These are phyloP conservation scores for Bombus terrestris DNA, from an alignment of 1,140 invertebrate species.

Conservation along the genomic window DNA sequence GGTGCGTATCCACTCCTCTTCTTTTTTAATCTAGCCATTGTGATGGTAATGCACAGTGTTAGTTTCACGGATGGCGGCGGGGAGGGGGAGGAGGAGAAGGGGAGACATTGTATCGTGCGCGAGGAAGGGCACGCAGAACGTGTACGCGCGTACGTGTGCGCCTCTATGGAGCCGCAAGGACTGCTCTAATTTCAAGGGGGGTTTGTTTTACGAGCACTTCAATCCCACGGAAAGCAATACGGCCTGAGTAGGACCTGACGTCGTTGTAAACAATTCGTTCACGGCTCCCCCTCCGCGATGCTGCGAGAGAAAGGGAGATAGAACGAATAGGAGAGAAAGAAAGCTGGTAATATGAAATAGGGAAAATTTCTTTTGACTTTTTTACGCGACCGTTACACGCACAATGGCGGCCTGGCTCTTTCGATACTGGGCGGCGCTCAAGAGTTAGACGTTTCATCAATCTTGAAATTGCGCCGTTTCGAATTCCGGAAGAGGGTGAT, in stretches of 20 bases:
- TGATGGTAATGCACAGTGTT: constrained; percentile 80
- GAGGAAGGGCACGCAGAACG: constrained; percentile 62
- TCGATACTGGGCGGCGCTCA: background rate
- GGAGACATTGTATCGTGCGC: constrained; percentile 74
- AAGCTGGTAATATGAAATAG: constrained; percentile 44
- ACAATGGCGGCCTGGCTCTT: constrained; percentile 5
- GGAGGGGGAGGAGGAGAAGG: constrained; percentile 19
- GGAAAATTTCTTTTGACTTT: constrained; percentile 49
- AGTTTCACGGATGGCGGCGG: constrained; percentile 71
- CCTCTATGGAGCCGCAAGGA: constrained; percentile 72
- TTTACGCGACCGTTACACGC: constrained; percentile 37
- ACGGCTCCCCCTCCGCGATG: background rate
- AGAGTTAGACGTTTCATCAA: constrained; percentile 34
- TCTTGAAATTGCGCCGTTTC: constrained; percentile 41
- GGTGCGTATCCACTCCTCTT: constrained; percentile 70
- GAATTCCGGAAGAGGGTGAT: constrained; percentile 32
- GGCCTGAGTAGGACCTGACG: constrained; percentile 74
- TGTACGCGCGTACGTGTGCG: constrained; percentile 14
- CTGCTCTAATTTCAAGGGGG: constrained; percentile 77
- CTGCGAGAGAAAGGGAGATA: background rate
- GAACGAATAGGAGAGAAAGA: background rate
- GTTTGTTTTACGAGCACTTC: constrained; percentile 79
- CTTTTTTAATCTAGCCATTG: constrained; percentile 80
- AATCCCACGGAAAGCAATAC: constrained; percentile 77
- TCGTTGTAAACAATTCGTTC: constrained; percentile 60